A percentile compares a stretch with the other conserved stretches of the same genome.
Conservation (phyloP, 2,113 vertebrate species). For the Brienomyrus brachyistius region DNA sequence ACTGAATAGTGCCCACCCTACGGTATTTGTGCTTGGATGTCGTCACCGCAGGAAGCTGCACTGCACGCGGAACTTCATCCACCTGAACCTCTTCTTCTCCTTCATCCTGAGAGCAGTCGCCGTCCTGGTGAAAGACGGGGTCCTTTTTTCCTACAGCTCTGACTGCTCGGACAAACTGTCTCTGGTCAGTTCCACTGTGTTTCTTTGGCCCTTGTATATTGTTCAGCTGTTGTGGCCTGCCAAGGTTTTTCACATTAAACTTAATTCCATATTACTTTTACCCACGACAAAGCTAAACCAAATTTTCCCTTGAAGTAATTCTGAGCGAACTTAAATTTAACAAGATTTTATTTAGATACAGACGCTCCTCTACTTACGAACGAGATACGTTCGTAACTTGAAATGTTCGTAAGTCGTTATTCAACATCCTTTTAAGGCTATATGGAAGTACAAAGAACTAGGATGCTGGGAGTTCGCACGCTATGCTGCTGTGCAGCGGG, state of each 20-base stretch:
- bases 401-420: no score
- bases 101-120: constrained; percentile 83
- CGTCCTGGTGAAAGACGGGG: constrained; percentile 77
- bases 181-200: constrained; percentile 46
- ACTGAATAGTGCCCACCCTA: neutral
- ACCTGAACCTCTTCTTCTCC: constrained; percentile 87
- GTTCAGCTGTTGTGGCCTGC: neutral
- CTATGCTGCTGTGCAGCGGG: no score
- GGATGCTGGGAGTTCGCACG: no score
- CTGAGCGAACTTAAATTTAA: neutral
- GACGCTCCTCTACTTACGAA: no score
- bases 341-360: neutral
- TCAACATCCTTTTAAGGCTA: no score
- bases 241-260: neutral
- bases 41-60: constrained; percentile 72
- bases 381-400: no score
- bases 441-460: no score
- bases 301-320: neutral
- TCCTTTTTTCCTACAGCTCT: constrained; percentile 66
- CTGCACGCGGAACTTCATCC: constrained; percentile 89
- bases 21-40: neutral
- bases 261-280: neutral
- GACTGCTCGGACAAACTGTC: constrained; percentile 51
- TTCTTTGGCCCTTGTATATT: neutral
- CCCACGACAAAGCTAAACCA: neutral